These are phyloP conservation scores for Xanthia togata DNA, from an alignment of 2,888 invertebrate genomes.

Conservation along the genomic window DNA sequence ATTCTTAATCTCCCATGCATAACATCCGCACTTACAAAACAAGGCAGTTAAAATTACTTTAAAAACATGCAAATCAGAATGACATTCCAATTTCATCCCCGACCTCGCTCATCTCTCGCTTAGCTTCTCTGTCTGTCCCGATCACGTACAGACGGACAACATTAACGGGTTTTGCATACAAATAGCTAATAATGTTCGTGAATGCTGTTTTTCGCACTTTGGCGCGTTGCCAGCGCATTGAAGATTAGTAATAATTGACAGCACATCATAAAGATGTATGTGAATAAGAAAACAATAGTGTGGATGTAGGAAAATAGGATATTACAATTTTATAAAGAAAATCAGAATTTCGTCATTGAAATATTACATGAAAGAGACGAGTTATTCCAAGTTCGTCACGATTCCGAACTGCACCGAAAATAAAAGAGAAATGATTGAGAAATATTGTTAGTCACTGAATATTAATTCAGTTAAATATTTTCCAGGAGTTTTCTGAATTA, in stretches of 20 bases:
- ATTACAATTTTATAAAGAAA: background rate
- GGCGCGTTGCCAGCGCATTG: slow-evolving; percentile 79
- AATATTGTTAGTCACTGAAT: background rate
- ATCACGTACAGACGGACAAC: slow-evolving; percentile 59
- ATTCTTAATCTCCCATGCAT: background rate
- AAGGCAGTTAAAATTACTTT: slow-evolving; percentile 17
- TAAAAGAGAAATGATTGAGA: background rate
- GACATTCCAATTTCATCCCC: slow-evolving; percentile 48
- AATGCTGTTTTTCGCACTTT: slow-evolving; percentile 74
- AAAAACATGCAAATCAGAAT: slow-evolving; percentile 44
- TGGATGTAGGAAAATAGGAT: slow-evolving; percentile 50
- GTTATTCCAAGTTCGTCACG: background rate
- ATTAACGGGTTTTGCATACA: slow-evolving; percentile 73
- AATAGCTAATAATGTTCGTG: slow-evolving; percentile 71
- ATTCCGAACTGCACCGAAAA: background rate
- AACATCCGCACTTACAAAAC: background rate
- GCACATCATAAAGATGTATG: slow-evolving; percentile 75
- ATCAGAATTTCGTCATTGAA: background rate
- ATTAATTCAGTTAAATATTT: background rate
- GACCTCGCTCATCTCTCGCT: slow-evolving; percentile 45
- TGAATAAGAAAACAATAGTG: slow-evolving; percentile 57
- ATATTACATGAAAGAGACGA: background rate
- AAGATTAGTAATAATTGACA: slow-evolving; percentile 80
- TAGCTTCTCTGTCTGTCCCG: slow-evolving; percentile 40
- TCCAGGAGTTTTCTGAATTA: background rate